Base-by-base conservation (phyloP, 2,797 vertebrate genomes). In the Phrynocephalus forsythii region DNA sequence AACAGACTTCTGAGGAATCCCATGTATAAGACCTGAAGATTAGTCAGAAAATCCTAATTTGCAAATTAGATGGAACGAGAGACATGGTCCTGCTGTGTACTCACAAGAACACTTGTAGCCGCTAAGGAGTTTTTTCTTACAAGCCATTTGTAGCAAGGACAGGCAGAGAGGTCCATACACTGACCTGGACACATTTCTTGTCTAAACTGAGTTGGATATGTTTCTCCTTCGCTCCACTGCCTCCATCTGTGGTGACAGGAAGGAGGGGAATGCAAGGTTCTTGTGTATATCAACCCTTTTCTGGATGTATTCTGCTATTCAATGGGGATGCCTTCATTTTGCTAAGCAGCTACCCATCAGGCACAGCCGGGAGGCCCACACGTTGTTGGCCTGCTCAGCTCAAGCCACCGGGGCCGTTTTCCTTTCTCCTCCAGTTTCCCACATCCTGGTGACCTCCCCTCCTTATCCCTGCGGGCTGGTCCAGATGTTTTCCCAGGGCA, bases 401-500 rank as follows among this genome's bases (percentile, higher is more conserved):
- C 38, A 10, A 75, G 38, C 24, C 73, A 22, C n/a, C 11, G 5
- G 60, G 60, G 60, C 44, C 80, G 10, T 50, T 84, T 75, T 52
- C 67, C 77, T 80, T 83, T 71, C 89, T 84, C 71, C 63, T 63
- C 22, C 50, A 87, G 82, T 90, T 90, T 87, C 86, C 89, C 89
- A 90, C 82, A 84, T 80, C 85, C 82, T 87, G 82, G 50, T 33
- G 83, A 88, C 87, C 86, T 84, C 85, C 77, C 71, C 63, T 28
- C 71, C 13, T 48, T 33, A 9, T 82, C 86, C 86, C 89, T 63
- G 22, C 60, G 50, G 86, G 86, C 86, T 71, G n/a, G 63, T 81
- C 78, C 89, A 90, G 89, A 87, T 87, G 86, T 90, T 90, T 90
- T 90, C 89, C 89, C 89, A 90, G 86, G 86, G 82, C 52, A 28